Evolutionary conservation across 1,140 invertebrate species (phyloP).

Genomic region (Bilobella aurantiaca): DNA sequence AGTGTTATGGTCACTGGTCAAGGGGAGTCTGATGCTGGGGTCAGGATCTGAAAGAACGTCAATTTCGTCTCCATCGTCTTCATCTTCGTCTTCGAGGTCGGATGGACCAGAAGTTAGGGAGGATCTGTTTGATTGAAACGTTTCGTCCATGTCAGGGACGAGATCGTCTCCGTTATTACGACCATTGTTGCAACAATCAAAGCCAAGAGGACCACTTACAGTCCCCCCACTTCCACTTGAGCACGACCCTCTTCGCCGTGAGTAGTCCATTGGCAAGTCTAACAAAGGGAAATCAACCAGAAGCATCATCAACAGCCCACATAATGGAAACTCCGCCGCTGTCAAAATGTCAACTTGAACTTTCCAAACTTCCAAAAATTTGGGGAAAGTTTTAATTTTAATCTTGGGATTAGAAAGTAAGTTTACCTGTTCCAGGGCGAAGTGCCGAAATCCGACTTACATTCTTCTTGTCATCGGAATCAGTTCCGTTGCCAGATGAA

Average conservation of each 20-base stretch:
- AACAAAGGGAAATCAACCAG: not conserved
- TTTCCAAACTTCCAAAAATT: too few species aligned
- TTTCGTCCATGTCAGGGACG: not conserved
- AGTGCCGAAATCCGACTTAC: not conserved
- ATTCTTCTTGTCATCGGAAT: constrained; percentile 17
- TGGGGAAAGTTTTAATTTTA: not conserved
- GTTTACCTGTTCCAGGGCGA: not conserved
- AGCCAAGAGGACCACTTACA: not conserved
- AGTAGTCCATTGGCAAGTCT: constrained; percentile 33
- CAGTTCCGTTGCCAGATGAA: constrained; percentile 20
- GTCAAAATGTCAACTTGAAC: not conserved
- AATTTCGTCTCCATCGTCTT: constrained; percentile 32
- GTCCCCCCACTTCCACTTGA: constrained; percentile 4
- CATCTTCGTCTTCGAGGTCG: constrained; percentile 14
- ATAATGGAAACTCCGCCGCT: not conserved
- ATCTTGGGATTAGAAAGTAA: not conserved
- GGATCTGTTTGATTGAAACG: constrained; percentile 20
- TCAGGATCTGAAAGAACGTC: constrained; percentile 25
- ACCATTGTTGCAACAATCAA: not conserved
- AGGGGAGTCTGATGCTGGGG: not conserved
- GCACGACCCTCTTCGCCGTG: not conserved
- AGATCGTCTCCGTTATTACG: constrained; percentile 12
- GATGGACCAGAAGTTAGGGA: constrained; percentile 18
- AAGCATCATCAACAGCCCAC: not conserved
- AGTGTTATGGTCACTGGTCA: too few species aligned